These are phyloP conservation scores for Galeopterus variegatus DNA, from an alignment of 2,113 vertebrate species.

Conservation along the genomic window DNA sequence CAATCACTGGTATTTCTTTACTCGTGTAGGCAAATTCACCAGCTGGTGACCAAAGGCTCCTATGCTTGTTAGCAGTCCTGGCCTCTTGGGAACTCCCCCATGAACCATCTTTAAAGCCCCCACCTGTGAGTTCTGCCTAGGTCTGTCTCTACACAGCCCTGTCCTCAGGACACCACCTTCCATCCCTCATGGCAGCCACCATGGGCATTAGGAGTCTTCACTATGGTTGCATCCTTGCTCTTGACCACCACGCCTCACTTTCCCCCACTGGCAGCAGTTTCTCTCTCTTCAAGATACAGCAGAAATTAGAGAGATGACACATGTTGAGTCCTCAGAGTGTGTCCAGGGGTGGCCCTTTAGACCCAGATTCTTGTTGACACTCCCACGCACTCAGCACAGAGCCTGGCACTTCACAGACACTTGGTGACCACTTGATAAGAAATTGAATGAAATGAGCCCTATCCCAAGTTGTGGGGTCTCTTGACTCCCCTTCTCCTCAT, in stretches of 20 bases:
- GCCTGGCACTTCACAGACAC: background rate
- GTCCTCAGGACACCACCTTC: background rate
- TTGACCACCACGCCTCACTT: background rate
- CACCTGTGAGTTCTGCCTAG: background rate
- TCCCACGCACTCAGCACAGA: background rate
- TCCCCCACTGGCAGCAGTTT: background rate
- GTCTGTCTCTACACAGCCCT: background rate
- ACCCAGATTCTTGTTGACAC: background rate
- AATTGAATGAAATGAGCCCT: background rate
- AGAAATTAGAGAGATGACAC: background rate
- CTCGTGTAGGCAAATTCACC: constrained; percentile 18
- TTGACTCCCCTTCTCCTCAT: background rate
- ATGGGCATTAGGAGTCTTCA: no score
- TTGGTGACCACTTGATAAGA: background rate
- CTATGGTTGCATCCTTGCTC: background rate
- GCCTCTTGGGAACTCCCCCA: background rate
- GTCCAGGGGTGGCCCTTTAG: background rate
- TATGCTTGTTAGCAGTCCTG: background rate
- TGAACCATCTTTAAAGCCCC: background rate
- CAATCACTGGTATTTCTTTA: constrained; percentile 51
- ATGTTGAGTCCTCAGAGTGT: background rate
- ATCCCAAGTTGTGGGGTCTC: background rate
- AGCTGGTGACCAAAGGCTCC: constrained; percentile 15
- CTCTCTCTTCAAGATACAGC: background rate
- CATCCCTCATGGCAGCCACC: background rate